A percentile compares a stretch with the other conserved stretches of the same genome.
Evolutionary conservation across 2,797 vertebrate species (phyloP).

Genomic region (Perdix hodgsoniae): DNA sequence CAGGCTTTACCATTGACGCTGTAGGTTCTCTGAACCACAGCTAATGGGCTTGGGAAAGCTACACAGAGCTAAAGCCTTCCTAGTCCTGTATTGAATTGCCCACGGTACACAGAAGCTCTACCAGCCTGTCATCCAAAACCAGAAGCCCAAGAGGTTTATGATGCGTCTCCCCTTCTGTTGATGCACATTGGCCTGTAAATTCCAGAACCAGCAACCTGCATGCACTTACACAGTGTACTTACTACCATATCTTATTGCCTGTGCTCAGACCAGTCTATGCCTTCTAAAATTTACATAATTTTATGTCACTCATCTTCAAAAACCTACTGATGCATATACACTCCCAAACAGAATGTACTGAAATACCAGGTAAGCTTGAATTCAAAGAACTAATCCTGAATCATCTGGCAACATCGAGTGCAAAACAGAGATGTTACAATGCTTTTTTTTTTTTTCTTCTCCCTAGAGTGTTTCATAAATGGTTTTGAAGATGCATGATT

Average conservation of each 20-base stretch:
- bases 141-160: not conserved
- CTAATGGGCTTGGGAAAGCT: constrained; percentile 17
- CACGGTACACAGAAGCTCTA: not conserved
- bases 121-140: not conserved
- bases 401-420: not conserved
- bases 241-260: not conserved
- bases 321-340: not conserved
- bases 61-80: not conserved
- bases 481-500: not conserved
- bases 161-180: not conserved
- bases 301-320: not conserved
- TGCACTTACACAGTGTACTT: not conserved
- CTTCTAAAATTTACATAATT: not conserved
- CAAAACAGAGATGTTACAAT: not conserved
- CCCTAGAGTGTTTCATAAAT: not conserved
- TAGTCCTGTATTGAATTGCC: not conserved
- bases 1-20: not conserved
- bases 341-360: not conserved
- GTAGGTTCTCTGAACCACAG: not conserved
- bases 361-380: not conserved
- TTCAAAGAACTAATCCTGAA: not conserved
- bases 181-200: not conserved
- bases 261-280: not conserved
- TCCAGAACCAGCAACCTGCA: not conserved
- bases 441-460: not conserved